Conservation (phyloP, 2,113 vertebrate genomes). For the Eidolon helvum region DNA sequence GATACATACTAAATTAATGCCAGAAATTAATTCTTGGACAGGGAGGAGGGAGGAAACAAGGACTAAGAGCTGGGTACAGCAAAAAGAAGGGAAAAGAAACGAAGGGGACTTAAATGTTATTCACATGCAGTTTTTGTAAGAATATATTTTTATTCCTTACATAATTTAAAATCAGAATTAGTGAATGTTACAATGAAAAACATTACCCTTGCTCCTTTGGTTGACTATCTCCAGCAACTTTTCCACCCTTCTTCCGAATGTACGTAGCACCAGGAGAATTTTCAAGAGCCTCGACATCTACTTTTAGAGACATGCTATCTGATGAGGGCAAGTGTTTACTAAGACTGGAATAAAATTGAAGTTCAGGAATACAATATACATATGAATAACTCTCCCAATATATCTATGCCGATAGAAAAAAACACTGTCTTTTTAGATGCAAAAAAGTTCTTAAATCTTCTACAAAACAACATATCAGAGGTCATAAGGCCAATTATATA, state of each 20-base stretch:
- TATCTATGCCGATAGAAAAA: neutral
- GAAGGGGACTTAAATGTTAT: neutral
- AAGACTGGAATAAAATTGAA: slow-evolving; percentile 84
- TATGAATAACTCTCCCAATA: neutral
- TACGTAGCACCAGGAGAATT: slow-evolving; percentile 97
- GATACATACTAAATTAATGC: neutral
- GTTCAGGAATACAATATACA: slow-evolving; percentile 80
- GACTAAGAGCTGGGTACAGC: neutral
- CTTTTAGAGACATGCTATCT: slow-evolving; percentile 94
- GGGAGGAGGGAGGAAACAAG: neutral
- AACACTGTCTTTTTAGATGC: neutral
- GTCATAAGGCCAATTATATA: neutral
- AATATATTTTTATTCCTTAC: neutral
- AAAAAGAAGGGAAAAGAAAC: neutral
- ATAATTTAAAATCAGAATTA: neutral
- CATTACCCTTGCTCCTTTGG: slow-evolving; percentile 93
- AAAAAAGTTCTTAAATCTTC: neutral
- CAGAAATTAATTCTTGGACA: neutral
- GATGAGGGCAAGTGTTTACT: slow-evolving; percentile 97
- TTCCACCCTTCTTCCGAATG: slow-evolving; percentile 94
- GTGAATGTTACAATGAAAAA: neutral
- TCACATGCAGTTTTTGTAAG: neutral
- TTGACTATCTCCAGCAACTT: slow-evolving; percentile 89
- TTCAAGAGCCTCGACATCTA: slow-evolving; percentile 97
- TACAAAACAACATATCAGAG: neutral